Evolutionary conservation across 2,797 vertebrate species (phyloP).

Genomic region (Knipowitschia caucasica): DNA sequence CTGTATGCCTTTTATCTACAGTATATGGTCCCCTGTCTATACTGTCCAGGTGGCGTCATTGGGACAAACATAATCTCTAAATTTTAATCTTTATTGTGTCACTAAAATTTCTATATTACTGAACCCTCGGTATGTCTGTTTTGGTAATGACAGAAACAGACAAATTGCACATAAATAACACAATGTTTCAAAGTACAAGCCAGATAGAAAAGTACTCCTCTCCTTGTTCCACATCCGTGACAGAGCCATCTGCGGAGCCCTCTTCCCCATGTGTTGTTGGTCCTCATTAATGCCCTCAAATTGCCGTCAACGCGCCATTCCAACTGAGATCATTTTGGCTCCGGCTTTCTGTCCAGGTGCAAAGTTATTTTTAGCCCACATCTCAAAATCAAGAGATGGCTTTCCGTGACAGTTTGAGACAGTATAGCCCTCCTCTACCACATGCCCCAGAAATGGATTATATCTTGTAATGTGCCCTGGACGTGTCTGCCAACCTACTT

Average conservation of each 20-base stretch:
- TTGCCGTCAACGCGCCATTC: slow-evolving; percentile 47
- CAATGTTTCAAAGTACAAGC: neutral
- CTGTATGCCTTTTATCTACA: too few species aligned
- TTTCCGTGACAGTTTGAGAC: slow-evolving; percentile 40
- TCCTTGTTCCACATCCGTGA: slow-evolving; percentile 34
- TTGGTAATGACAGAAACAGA: neutral
- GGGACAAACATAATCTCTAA: too few species aligned
- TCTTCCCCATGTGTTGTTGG: slow-evolving; percentile 35
- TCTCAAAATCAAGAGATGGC: slow-evolving; percentile 35
- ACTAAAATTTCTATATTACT: too few species aligned
- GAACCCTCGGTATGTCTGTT: too few species aligned
- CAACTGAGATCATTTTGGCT: slow-evolving; percentile 41
- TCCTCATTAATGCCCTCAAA: slow-evolving; percentile 51
- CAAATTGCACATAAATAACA: neutral
- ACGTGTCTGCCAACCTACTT: neutral
- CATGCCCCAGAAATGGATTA: slow-evolving; percentile 1
- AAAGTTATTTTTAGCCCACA: slow-evolving; percentile 50
- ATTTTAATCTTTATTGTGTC: too few species aligned
- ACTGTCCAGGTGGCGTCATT: too few species aligned
- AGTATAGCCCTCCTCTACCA: slow-evolving; percentile 8
- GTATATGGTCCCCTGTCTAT: too few species aligned
- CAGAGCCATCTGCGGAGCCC: slow-evolving; percentile 52
- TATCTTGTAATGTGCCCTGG: slow-evolving; percentile 12
- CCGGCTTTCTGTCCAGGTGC: slow-evolving; percentile 52
- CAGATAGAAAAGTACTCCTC: neutral